Conservation (phyloP, 2,113 vertebrate genomes). For the Gallinago undulata region DNA sequence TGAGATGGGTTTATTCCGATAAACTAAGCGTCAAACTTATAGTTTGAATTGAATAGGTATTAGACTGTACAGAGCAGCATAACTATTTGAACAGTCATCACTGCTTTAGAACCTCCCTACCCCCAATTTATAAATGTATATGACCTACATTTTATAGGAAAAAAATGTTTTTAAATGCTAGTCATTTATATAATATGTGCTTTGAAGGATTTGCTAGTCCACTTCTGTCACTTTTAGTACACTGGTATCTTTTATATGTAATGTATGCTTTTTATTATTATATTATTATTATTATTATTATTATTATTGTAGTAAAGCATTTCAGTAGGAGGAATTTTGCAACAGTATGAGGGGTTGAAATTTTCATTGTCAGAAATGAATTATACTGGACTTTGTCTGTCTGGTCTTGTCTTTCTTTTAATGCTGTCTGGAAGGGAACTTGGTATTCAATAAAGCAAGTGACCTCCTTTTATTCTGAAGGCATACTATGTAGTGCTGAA, state of each 20-base stretch:
- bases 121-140: constrained; percentile 80
- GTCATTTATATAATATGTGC: constrained; percentile 84
- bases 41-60: constrained; percentile 74
- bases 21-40: constrained; percentile 69
- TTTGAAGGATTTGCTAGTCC: constrained; percentile 84
- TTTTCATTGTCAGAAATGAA: constrained; percentile 90
- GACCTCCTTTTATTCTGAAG: constrained; percentile 77
- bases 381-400: constrained; percentile 83
- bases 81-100: constrained; percentile 75
- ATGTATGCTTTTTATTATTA: constrained; percentile 91
- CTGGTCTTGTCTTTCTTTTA: constrained; percentile 82
- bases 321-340: constrained; percentile 89
- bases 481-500: constrained; percentile 75
- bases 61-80: constrained; percentile 77
- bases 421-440: constrained; percentile 77
- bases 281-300: constrained; percentile 81
- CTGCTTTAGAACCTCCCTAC: constrained; percentile 71
- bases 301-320: constrained; percentile 87
- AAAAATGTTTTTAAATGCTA: constrained; percentile 83
- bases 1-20: constrained; percentile 74
- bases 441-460: constrained; percentile 79
- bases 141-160: constrained; percentile 83
- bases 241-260: constrained; percentile 93
- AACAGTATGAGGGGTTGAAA: constrained; percentile 79
- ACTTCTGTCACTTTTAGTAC: constrained; percentile 86